These are phyloP conservation scores for Petroica traversi DNA, from an alignment of 2,113 vertebrate species.

Conservation along the genomic window DNA sequence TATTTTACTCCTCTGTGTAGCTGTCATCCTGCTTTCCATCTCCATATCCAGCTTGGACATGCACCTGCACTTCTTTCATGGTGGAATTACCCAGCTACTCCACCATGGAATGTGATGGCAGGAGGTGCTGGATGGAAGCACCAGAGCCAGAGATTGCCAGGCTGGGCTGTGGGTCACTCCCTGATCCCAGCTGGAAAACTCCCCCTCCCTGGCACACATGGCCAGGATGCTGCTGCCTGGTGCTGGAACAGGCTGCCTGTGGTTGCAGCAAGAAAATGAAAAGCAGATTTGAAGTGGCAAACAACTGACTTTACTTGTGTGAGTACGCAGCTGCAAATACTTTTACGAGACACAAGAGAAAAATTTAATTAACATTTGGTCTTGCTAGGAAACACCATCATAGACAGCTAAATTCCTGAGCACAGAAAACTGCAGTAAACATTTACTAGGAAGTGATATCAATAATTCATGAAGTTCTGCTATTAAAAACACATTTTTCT, in stretches of 20 bases:
- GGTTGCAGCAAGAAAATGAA: neutral
- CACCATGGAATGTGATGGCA: fast-evolving
- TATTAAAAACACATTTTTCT: neutral
- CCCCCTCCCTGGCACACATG: neutral
- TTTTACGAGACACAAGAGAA: neutral
- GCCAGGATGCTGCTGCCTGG: neutral
- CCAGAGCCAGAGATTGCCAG: neutral
- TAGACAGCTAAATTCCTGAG: neutral
- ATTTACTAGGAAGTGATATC: neutral
- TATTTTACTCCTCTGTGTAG: neutral
- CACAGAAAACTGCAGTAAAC: neutral
- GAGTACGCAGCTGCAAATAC: neutral
- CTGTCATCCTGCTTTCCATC: neutral
- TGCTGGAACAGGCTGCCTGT: neutral
- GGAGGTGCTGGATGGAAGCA: fast-evolving
- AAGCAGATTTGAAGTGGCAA: neutral
- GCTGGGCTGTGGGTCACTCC: neutral
- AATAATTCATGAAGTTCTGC: neutral
- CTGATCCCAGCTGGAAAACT: neutral
- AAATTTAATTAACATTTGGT: neutral
- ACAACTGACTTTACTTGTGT: neutral
- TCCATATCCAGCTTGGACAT: neutral
- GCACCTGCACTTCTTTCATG: neutral
- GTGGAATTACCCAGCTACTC: neutral
- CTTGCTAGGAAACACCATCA: neutral